Base-by-base conservation (phyloP, 1,140 invertebrate genomes). In the Drosophila leontia region DNA sequence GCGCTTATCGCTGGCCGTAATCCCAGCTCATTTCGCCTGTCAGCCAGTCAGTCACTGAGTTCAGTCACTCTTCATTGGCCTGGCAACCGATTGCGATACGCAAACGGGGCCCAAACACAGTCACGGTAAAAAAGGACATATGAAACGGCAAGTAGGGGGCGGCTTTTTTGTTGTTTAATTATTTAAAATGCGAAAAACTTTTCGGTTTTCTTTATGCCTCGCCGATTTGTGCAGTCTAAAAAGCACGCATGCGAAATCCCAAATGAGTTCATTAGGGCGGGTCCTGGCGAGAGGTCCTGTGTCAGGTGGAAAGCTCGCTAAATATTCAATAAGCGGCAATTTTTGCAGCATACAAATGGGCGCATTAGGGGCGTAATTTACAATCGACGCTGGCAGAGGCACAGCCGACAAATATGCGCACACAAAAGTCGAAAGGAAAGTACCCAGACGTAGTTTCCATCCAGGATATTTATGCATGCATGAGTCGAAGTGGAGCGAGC, bases 301-400 rank as follows among this genome's bases (percentile, higher is more conserved):
- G 41, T 57, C 44, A 51, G 60, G 53, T 69, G 19, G n/a, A 50
- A 51, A 65, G 60, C 82, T 70, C 67, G 86, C 86, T 85, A 90
- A 90, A 90, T 90, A 90, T 90, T 90, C 85, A 90, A 90, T 90
- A 90, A 91, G 85, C 85, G 75, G 85, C 86, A 90, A 90, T 90
- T 90, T 85, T 91, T 91, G 85, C 78, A 90, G 85, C 86, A 90
- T 90, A 90, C 86, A 90, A 90, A 90, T 91, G 85, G 86, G 86
- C 82, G 86, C 82, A 91, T 90, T 91, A 90, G 70, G 80, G 84
- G 75, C 85, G 85, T 88, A 88, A 88, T 88, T 88, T 88, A 88
- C 85, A 88, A 90, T 88, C 85, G 81, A 53, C 78, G 85, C 35
- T 50, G 78, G 26, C 67, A 50, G 51, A 63, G 69, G 59, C 39